phyloP scores from a whole-genome alignment of 2,797 vertebrate genomes.

The Leptodactylus fallax region DNA sequence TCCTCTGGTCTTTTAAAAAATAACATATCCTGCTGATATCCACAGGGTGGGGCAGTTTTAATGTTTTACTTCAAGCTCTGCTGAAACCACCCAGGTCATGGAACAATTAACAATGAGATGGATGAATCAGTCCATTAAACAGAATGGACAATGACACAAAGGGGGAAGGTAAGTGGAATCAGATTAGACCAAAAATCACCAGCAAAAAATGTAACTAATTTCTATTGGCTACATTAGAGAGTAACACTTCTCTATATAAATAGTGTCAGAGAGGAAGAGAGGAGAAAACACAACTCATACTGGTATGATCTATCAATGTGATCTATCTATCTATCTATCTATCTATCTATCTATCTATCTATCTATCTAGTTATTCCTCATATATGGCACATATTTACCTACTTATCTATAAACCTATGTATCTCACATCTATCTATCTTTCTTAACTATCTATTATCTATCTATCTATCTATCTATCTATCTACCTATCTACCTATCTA shows the following conservation, averaged over 20 bases:
- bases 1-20: not conserved
- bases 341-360: conserved; percentile 28
- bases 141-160: not conserved
- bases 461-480: conserved; percentile 16
- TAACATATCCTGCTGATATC: not conserved
- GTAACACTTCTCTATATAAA: not conserved
- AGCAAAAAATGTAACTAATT: not conserved
- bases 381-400: no score
- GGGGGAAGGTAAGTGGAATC: no score
- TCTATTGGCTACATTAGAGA: not conserved
- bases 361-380: not conserved
- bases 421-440: not conserved
- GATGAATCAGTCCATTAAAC: not conserved
- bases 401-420: not conserved
- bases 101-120: conserved; percentile 52
- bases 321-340: conserved; percentile 3
- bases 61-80: conserved; percentile 30
- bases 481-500: not conserved
- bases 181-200: no score
- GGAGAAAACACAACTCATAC: not conserved
- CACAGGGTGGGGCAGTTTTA: not conserved
- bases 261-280: not conserved
- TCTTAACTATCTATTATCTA: not conserved
- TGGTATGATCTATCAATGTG: conserved; percentile 1
- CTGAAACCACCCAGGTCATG: conserved; percentile 31